Base-by-base conservation (phyloP, 2,797 vertebrate species). In the Manis crassicaudata region DNA sequence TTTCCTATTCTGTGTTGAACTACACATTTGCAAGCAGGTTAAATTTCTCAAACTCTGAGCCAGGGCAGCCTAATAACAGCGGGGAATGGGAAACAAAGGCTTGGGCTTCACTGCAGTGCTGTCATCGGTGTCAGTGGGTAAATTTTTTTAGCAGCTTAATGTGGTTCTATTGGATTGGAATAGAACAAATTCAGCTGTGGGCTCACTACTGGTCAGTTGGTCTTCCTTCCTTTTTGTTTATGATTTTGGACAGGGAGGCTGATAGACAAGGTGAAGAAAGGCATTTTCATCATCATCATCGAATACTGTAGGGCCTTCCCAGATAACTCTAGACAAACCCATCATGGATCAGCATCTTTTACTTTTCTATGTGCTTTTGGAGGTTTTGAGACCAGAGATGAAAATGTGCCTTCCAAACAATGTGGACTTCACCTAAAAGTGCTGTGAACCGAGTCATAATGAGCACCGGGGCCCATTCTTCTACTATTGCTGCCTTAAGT, bases 1-100 rank as follows among this genome's bases (percentile, higher is more conserved):
- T 95, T 97, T 97, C 95, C 95, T 95, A 20, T 85, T 97, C 95
- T 95, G 79, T 76, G 56, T 32, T 88, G 62, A 95, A 75, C 84
- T 85, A 37, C 43, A 92, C 60, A 7, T 94, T 88, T 76, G 65
- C 43, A 94, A 52, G 46, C 60, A 96, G 83, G 77, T 89, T 92
- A 88, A 54, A 75, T 68, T 83, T 97, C 95, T 93, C 90, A 18
- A 90, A 94, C 62, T 52, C 43, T 29, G 85, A 81, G 68, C 50
- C 79, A 52, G 70, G 43, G n/a, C 16, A 58, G 86, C 46, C 67
- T 37, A 17, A 9, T 4, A 43, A 62, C 65, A 62, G 60, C 5
- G 12, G 52, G 68, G 40, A 50, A 2, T 11, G 32, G 13, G 54
- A 60, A 37, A 50, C 29, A 87, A 54, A 56, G 62, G 11, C 29